phyloP scores from a whole-genome alignment of 2,113 vertebrate genomes.

The Lucifuga dentata region DNA sequence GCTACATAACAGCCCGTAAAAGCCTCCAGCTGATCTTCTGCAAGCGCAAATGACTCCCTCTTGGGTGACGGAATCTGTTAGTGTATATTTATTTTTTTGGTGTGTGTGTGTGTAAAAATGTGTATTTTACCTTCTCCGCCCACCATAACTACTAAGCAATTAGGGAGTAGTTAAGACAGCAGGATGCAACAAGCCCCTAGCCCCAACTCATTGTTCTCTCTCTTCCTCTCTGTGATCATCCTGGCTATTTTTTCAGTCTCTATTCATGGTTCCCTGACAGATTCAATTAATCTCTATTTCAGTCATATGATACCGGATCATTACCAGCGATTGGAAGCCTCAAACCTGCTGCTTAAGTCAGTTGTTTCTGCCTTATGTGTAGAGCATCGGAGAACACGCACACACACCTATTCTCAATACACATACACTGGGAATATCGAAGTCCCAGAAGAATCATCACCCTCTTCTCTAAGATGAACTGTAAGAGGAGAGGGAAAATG shows the following conservation, averaged over 20 bases:
- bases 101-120: constrained; percentile 45
- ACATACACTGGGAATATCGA: constrained; percentile 9
- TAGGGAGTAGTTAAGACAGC: constrained; percentile 40
- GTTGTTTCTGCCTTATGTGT: constrained; percentile 7
- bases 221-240: constrained; percentile 1
- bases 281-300: constrained; percentile 37
- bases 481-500: background rate
- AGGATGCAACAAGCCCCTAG: constrained; percentile 55
- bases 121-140: constrained; percentile 53
- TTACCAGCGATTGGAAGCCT: constrained; percentile 16
- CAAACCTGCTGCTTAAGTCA: constrained; percentile 8
- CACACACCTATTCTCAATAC: constrained; percentile 1
- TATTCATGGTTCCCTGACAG: constrained; percentile 24
- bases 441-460: constrained; percentile 8
- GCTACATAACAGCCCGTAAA: constrained; percentile 70
- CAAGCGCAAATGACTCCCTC: constrained; percentile 69
- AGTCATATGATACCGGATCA: constrained; percentile 26
- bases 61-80: constrained; percentile 63
- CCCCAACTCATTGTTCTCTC: constrained; percentile 8
- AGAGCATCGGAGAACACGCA: background rate
- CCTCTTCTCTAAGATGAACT: constrained; percentile 3
- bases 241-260: background rate
- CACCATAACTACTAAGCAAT: constrained; percentile 62
- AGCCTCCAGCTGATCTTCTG: constrained; percentile 64
- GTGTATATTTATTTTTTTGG: constrained; percentile 50